Percentiles rank a stretch among this genome's conserved stretches.
phyloP scores from a whole-genome alignment of 2,888 invertebrate species.

The Criorhina ranunculi region DNA sequence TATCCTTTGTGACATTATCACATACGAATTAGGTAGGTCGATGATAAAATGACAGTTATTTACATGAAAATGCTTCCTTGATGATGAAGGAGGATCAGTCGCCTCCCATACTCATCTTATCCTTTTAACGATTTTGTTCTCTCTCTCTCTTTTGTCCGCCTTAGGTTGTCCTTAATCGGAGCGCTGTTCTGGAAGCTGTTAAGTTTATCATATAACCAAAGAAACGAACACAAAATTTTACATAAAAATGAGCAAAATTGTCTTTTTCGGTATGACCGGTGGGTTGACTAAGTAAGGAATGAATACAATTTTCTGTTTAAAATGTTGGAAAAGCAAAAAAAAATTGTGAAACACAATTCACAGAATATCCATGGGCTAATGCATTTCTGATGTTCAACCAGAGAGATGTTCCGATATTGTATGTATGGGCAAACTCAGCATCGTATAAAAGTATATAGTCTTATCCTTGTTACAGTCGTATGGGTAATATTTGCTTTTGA shows the following conservation, averaged over 20 bases:
- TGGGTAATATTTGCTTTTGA: background rate
- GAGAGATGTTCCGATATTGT: slow-evolving; percentile 25
- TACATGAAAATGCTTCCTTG: slow-evolving; percentile 8
- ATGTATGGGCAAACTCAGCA: slow-evolving; percentile 7
- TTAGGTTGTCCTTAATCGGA: slow-evolving; percentile 19
- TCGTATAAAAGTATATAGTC: background rate
- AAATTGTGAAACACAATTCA: slow-evolving; percentile 17
- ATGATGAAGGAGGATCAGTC: background rate
- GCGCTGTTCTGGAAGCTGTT: slow-evolving; percentile 8
- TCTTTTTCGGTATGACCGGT: slow-evolving; percentile 27
- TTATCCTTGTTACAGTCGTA: slow-evolving; percentile 5
- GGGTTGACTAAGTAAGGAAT: slow-evolving; percentile 35
- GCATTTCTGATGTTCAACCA: slow-evolving; percentile 69
- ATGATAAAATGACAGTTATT: slow-evolving; percentile 36
- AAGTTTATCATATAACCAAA: slow-evolving; percentile 33
- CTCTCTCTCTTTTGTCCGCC: background rate
- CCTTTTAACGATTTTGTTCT: background rate
- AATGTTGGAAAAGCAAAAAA: slow-evolving; percentile 1
- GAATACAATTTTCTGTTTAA: slow-evolving; percentile 49
- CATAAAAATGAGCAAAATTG: slow-evolving; percentile 42
- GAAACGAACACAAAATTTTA: slow-evolving; percentile 20
- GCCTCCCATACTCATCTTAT: background rate
- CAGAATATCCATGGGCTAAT: slow-evolving; percentile 61
- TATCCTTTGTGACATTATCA: slow-evolving; percentile 43
- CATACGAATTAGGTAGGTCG: slow-evolving; percentile 31